Base-by-base conservation (phyloP, 1,140 invertebrate species). In the Chlorops oryzae region DNA sequence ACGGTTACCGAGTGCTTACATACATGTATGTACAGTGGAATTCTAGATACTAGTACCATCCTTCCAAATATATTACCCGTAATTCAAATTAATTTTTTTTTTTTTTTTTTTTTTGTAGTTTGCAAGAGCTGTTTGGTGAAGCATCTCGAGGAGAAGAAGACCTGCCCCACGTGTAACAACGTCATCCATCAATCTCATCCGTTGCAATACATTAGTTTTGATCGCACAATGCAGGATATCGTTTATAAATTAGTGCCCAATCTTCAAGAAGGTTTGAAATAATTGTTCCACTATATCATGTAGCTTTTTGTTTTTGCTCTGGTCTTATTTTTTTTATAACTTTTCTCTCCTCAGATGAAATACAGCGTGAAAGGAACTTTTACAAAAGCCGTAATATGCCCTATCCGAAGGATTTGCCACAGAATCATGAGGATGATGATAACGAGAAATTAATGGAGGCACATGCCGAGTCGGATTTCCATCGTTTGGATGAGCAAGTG, bases 161-260 rank as follows among this genome's bases (percentile, higher is more conserved):
- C 90, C 17, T 98, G 95, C 78, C 95, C 95, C 62, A 90, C 90
- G 78, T 98, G 94, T 78, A 86, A 89, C 73, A 92, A 92, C 64
- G 91, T 96, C 37, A 96, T 98, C 59, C 94, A 98, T 74, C 94
- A 98, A 69, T 96, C 92, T 7, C 93, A 98, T 77, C 94, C 94
- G 13, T 76, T 97, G 34, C 90, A 96, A 64, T 96, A 97, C 63
- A 95, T 98, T 59, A 94, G 92, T 71, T 95, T 96, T 76, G 96
- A 98, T 76, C 80, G 95, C 59, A 98, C 94, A 51, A 92, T 98
- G 88, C 96, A 98, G 75, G 94, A 98, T 78, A 95, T 98, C 75
- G 94, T 98, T 42, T 97, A 95, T 76, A 98, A 98, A 81, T 75
- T 96, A 57, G 92, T 96, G 55, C 92, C 92, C 52, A 84, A 92